These are phyloP conservation scores for Myiopsitta monachus DNA, from an alignment of 2,113 vertebrate genomes.

Conservation along the genomic window DNA sequence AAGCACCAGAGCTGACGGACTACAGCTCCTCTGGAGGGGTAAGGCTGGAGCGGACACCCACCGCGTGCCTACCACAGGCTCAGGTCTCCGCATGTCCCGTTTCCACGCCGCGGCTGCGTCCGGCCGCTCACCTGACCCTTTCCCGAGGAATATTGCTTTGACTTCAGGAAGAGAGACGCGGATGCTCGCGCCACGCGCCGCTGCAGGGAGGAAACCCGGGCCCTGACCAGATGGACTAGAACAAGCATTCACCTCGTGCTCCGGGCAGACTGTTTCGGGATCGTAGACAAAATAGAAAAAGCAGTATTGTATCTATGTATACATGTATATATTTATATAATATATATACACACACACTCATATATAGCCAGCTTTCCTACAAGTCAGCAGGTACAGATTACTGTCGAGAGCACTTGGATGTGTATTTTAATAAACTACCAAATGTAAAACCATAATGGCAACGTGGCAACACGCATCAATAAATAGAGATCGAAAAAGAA, in stretches of 20 bases:
- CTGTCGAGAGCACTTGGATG: constrained; percentile 63
- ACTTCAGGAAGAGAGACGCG: constrained; percentile 67
- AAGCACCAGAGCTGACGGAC: constrained; percentile 72
- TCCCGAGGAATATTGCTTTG: constrained; percentile 76
- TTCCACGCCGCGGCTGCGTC: background rate
- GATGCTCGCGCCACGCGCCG: constrained; percentile 26
- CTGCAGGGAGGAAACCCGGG: constrained; percentile 27
- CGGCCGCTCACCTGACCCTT: background rate
- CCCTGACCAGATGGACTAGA: constrained; percentile 25
- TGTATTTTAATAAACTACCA: constrained; percentile 68
- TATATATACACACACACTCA: constrained; percentile 74
- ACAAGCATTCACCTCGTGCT: constrained; percentile 61
- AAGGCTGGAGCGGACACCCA: constrained; percentile 67
- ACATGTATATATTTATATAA: constrained; percentile 77
- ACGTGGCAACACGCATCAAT: constrained; percentile 70
- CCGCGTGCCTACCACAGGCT: constrained; percentile 44
- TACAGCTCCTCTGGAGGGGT: constrained; percentile 65
- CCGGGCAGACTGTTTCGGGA: constrained; percentile 61
- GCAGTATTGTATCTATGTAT: constrained; percentile 79
- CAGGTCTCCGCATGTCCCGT: background rate
- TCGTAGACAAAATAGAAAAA: constrained; percentile 65
- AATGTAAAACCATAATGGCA: constrained; percentile 65
- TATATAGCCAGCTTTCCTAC: constrained; percentile 71
- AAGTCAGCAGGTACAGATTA: constrained; percentile 75
- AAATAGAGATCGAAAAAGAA: constrained; percentile 74